These are phyloP conservation scores for Mimumesa dahlbomi DNA, from an alignment of 2,888 invertebrate genomes.

Conservation along the genomic window DNA sequence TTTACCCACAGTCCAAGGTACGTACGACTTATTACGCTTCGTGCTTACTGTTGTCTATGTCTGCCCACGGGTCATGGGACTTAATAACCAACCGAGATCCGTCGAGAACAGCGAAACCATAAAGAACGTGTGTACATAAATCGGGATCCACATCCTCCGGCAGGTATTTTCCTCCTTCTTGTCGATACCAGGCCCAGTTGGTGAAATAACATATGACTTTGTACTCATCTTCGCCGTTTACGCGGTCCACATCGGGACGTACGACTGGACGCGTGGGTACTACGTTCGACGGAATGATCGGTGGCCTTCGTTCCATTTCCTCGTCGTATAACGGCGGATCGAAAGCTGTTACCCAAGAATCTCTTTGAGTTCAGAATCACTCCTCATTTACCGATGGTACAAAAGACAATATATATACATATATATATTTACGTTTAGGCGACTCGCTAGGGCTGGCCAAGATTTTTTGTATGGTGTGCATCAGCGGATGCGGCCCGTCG, in stretches of 20 bases:
- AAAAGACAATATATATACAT: neutral
- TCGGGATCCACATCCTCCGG: conserved; percentile 92
- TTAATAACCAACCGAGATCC: conserved; percentile 88
- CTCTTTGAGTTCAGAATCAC: too few species aligned
- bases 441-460: conserved; percentile 81
- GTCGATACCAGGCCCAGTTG: conserved; percentile 97
- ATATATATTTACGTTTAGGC: conserved; percentile 69
- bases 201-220: conserved; percentile 96
- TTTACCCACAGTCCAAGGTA: too few species aligned
- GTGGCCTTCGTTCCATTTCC: conserved; percentile 67
- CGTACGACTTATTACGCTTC: too few species aligned
- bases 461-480: conserved; percentile 88
- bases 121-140: conserved; percentile 94
- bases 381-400: too few species aligned
- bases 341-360: too few species aligned
- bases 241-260: conserved; percentile 19
- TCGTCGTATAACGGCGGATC: conserved; percentile 65
- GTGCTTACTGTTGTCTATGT: conserved; percentile 91
- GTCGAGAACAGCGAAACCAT: conserved; percentile 94
- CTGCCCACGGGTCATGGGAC: conserved; percentile 94
- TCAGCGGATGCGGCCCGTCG: conserved; percentile 89
- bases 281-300: neutral
- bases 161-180: conserved; percentile 89
- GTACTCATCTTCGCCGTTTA: conserved; percentile 79
- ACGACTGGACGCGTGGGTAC: conserved; percentile 31